Base-by-base conservation (phyloP, 2,113 vertebrate species). In the Prionailurus bengalensis region DNA sequence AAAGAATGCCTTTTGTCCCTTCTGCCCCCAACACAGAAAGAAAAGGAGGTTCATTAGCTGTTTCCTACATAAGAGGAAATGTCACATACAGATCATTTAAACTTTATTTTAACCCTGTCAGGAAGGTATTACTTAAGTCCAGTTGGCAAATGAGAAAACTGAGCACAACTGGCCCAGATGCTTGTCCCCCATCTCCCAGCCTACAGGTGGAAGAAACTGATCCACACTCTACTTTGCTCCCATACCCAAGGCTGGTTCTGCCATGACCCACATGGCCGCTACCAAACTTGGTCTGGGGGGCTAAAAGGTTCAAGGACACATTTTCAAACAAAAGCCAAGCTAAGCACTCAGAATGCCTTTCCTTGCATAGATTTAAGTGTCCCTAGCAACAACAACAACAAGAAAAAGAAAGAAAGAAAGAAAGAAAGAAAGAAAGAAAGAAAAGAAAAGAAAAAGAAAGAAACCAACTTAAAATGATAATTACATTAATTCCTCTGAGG, bases 401-500 rank as follows among this genome's bases (percentile, higher is more conserved):
- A 13, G 4, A 63, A 21, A 29, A 45, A 74, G 3, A 25, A 42
- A 42, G 6, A 45, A 42, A 42, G 42, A 42, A 42, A 42, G 5
- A 42, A 42, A 42, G 42, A 42, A 42, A 42, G 42, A 42, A 42
- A 42, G 42, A 42, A 42, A 45, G 42, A 45, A 45, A 45, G 42
- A 42, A 42, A 7, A 42, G 1, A 31, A 45, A 25, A 45, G 82
- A 45, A 80, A 73, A 66, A 80, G 11, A 48, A 90, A 88, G 55
- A 95, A 95, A 91, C 5, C 29, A 73, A 68, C 65, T 65, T 78
- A 73, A 84, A 94, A 87, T 80, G 85, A 83, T 70, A 97, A 96
- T 96, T 92, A 74, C 5, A 91, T 82, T 92, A 92, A 95, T 92
- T 97, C 61, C 42, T 88, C 63, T 8, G 15, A 85, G 65, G 33